phyloP scores from a whole-genome alignment of 1,140 invertebrate species.

The Brachionus asplanchnoidis region DNA sequence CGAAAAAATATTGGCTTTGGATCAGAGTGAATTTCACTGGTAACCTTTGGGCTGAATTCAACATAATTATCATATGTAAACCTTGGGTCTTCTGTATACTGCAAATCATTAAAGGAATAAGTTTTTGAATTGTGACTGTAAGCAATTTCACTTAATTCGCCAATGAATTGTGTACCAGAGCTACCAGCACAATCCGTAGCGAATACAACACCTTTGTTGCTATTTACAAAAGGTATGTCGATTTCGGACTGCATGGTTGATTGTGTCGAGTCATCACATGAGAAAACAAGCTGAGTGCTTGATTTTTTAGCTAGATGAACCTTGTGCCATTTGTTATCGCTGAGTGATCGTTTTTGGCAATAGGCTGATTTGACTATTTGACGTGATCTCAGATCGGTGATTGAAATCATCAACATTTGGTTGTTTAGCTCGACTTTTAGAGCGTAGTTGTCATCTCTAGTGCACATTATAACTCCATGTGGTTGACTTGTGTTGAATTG shows the following conservation, averaged over 20 bases:
- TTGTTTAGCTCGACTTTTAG: not conserved
- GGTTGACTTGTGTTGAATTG: slow-evolving; percentile 2
- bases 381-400: not conserved
- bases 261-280: slow-evolving; percentile 6
- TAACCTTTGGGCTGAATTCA: slow-evolving; percentile 17
- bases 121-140: slow-evolving; percentile 17
- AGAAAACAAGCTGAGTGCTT: not conserved
- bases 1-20: slow-evolving; percentile 36
- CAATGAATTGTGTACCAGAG: not conserved
- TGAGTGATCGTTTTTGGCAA: not conserved
- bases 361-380: not conserved
- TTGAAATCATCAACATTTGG: not conserved
- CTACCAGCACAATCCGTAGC: not conserved
- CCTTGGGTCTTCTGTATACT: slow-evolving; percentile 33
- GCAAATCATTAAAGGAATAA: slow-evolving; percentile 23
- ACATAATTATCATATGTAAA: slow-evolving; percentile 35
- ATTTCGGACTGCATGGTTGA: not conserved
- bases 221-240: slow-evolving; percentile 26
- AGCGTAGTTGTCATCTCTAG: not conserved
- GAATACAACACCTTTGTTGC: not conserved
- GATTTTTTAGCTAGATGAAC: slow-evolving; percentile 4
- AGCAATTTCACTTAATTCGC: slow-evolving; percentile 14
- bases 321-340: slow-evolving; percentile 37
- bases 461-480: slow-evolving; percentile 4
- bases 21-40: slow-evolving; percentile 14